These are phyloP conservation scores for Perizoma affinitatum DNA, from an alignment of 2,888 invertebrate species.

Conservation along the genomic window DNA sequence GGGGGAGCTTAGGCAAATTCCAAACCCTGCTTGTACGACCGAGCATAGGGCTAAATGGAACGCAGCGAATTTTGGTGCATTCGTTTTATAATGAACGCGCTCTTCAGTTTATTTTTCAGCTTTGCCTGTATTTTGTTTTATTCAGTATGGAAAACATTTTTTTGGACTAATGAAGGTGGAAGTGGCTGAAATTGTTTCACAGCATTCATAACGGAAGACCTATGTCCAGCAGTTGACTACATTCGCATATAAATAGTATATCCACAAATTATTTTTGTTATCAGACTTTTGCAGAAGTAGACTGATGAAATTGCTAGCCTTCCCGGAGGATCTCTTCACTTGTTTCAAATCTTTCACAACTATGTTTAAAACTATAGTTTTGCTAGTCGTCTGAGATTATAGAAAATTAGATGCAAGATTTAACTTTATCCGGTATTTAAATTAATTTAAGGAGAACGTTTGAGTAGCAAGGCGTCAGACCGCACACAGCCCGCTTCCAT, in stretches of 20 bases:
- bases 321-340: too few species aligned
- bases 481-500: constrained; percentile 51
- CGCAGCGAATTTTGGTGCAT: constrained; percentile 35
- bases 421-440: constrained; percentile 43
- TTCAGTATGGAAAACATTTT: too few species aligned
- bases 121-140: constrained; percentile 27
- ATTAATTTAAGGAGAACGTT: constrained; percentile 50
- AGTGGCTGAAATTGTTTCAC: too few species aligned
- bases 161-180: too few species aligned
- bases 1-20: constrained; percentile 59
- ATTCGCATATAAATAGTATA: too few species aligned
- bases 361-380: not conserved
- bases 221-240: too few species aligned
- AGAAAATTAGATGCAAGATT: constrained; percentile 23
- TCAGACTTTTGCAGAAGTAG: too few species aligned
- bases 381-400: constrained; percentile 19
- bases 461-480: constrained; percentile 49
- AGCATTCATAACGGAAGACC: too few species aligned
- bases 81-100: constrained; percentile 48
- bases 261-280: too few species aligned
- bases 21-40: constrained; percentile 51
- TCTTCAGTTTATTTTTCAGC: constrained; percentile 47
- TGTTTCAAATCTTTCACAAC: too few species aligned
- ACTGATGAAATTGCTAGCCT: too few species aligned
- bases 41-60: constrained; percentile 45